phyloP scores from a whole-genome alignment of 1,140 invertebrate genomes.

The Drosophila navojoa region DNA sequence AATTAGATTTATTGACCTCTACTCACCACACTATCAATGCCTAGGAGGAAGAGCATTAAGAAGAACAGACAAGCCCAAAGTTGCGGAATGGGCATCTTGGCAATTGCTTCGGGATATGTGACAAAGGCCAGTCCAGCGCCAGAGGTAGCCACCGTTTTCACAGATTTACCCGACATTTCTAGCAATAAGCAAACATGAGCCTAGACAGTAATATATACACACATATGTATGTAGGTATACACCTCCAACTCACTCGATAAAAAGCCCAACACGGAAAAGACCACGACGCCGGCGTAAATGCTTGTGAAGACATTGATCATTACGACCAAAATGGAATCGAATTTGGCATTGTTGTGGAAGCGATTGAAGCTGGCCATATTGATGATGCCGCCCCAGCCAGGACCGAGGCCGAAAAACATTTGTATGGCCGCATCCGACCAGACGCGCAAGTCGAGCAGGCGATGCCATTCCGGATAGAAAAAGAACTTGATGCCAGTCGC shows the following conservation, averaged over 20 bases:
- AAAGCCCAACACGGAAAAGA: slow-evolving; percentile 97
- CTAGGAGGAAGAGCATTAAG: slow-evolving; percentile 96
- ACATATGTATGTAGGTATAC: no score
- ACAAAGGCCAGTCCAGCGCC: slow-evolving; percentile 96
- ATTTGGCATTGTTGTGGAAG: slow-evolving; percentile 90
- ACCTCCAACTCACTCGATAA: slow-evolving; percentile 86
- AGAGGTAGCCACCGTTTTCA: slow-evolving; percentile 94
- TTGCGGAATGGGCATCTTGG: slow-evolving; percentile 93
- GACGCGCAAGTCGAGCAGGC: slow-evolving; percentile 89
- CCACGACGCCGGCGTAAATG: slow-evolving; percentile 96
- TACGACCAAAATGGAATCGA: slow-evolving; percentile 90
- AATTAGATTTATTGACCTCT: neutral
- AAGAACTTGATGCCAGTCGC: slow-evolving; percentile 92
- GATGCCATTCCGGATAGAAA: slow-evolving; percentile 91
- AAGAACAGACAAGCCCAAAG: slow-evolving; percentile 97
- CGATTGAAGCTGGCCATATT: slow-evolving; percentile 96
- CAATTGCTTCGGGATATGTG: slow-evolving; percentile 95
- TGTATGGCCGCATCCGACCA: slow-evolving; percentile 97
- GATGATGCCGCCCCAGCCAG: slow-evolving; percentile 95
- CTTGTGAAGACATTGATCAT: slow-evolving; percentile 94
- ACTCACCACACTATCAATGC: slow-evolving; percentile 93
- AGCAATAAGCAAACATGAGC: no score
- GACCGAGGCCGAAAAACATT: slow-evolving; percentile 96
- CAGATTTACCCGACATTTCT: slow-evolving; percentile 90
- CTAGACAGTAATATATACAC: no score